These are phyloP conservation scores for Diglossa cyanea DNA, from an alignment of 2,797 vertebrate genomes.

Conservation along the genomic window DNA sequence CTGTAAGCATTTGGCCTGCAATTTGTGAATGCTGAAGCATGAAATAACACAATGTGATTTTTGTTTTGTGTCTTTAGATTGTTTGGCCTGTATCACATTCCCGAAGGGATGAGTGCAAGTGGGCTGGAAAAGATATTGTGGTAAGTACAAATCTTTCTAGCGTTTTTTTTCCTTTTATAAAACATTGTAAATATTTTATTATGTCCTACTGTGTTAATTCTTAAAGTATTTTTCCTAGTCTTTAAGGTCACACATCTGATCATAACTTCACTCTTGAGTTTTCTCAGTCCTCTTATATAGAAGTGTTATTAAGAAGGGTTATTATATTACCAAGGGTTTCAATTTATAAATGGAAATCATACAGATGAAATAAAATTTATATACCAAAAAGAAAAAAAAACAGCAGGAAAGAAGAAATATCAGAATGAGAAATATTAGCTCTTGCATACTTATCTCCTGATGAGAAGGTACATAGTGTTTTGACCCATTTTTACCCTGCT, in stretches of 20 bases:
- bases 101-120: slow-evolving; percentile 95
- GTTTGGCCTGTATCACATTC: slow-evolving; percentile 90
- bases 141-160: slow-evolving; percentile 79
- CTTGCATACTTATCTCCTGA: background rate
- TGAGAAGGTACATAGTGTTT: background rate
- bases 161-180: background rate
- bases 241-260: background rate
- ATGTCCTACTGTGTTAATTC: slow-evolving; percentile 35
- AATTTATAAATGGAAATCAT: background rate
- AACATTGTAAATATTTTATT: slow-evolving; percentile 58
- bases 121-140: slow-evolving; percentile 96
- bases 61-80: slow-evolving; percentile 82
- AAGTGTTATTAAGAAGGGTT: background rate
- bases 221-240: background rate
- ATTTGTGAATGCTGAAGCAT: slow-evolving; percentile 28
- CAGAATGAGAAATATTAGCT: background rate
- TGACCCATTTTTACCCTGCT: background rate
- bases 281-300: background rate
- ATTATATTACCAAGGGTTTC: background rate
- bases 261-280: background rate
- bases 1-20: background rate
- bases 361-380: background rate
- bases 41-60: slow-evolving; percentile 53
- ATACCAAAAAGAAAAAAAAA: background rate
- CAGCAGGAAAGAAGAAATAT: background rate